Conservation (phyloP, 2,797 vertebrate species). For the Trematomus bernacchii region DNA sequence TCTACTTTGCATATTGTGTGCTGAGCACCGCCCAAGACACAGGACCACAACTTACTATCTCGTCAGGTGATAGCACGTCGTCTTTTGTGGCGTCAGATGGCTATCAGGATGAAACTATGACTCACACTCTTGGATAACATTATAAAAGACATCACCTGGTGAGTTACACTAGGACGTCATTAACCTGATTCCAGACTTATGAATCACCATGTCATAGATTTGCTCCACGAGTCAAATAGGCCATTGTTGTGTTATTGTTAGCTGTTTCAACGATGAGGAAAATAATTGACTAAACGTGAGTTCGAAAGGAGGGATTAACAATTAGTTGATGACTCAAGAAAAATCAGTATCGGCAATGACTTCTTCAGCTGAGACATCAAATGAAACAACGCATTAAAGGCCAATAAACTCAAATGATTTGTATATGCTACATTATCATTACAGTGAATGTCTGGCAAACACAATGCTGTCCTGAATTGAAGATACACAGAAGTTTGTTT, state of each 20-base stretch:
- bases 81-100: conserved; percentile 15
- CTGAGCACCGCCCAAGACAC: too few relatives aligned
- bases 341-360: neutral
- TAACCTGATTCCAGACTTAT: conserved; percentile 17
- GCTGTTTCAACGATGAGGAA: neutral
- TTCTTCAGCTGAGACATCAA: conserved; percentile 1
- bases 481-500: neutral
- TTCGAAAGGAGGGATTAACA: neutral
- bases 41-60: neutral
- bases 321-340: neutral
- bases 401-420: neutral
- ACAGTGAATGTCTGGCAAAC: neutral
- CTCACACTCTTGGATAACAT: conserved; percentile 34
- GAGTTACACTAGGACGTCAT: neutral
- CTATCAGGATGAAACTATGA: conserved; percentile 49
- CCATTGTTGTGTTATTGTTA: neutral
- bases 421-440: neutral
- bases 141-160: conserved; percentile 14
- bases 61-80: conserved; percentile 27
- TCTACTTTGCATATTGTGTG: too few relatives aligned
- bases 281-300: neutral
- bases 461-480: neutral
- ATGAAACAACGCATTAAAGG: neutral
- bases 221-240: neutral
- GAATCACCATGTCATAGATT: conserved; percentile 40